Percentiles rank a stretch among this genome's conserved stretches.
Evolutionary conservation across 2,888 invertebrate species (phyloP).

Genomic region (Fragum sueziense): DNA sequence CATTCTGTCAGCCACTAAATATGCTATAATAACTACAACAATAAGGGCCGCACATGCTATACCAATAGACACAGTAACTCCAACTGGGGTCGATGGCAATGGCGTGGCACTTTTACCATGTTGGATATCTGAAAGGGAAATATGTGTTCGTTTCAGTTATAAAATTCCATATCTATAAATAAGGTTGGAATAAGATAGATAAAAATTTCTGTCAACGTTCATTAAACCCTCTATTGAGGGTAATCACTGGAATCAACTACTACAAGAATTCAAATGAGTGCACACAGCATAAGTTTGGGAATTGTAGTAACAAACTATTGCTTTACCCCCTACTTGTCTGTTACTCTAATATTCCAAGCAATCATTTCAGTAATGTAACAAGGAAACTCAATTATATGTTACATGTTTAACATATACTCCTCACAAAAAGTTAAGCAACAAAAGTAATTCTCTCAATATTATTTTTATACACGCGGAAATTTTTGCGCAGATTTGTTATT

Average conservation of each 20-base stretch:
- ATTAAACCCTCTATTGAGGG: not conserved
- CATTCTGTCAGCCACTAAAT: constrained; percentile 31
- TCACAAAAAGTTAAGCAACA: too few species aligned
- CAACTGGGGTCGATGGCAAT: constrained; percentile 27
- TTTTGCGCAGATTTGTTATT: too few species aligned
- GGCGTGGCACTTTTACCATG: not conserved
- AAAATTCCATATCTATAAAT: too few species aligned
- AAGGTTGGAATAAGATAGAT: too few species aligned
- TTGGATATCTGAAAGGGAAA: not conserved
- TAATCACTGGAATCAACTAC: not conserved
- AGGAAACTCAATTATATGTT: too few species aligned
- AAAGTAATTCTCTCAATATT: too few species aligned
- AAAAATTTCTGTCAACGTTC: not conserved
- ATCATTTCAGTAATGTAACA: too few species aligned
- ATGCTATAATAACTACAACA: constrained; percentile 33
- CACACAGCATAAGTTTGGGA: not conserved
- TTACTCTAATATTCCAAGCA: too few species aligned
- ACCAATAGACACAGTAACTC: constrained; percentile 41
- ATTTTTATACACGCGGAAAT: too few species aligned
- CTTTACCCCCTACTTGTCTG: too few species aligned
- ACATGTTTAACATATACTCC: too few species aligned
- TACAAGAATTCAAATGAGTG: not conserved
- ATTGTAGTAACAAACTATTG: not conserved
- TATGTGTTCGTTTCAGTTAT: too few species aligned
- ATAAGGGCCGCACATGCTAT: constrained; percentile 47